These are phyloP conservation scores for Nymphalis c-album DNA, from an alignment of 2,888 invertebrate species.

Conservation along the genomic window DNA sequence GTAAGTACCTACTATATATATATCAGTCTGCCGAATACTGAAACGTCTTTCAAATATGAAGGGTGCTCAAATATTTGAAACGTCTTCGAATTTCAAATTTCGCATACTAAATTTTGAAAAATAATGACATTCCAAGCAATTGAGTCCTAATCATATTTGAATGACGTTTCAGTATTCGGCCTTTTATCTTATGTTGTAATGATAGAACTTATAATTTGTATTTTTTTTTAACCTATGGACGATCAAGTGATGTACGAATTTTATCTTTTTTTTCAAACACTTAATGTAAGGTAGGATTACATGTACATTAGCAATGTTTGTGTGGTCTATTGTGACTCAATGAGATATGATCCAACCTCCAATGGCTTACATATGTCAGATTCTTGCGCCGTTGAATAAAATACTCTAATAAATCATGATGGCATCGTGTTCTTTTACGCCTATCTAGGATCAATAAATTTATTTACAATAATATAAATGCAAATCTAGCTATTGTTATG, in stretches of 20 bases:
- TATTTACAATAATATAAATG: slow-evolving; percentile 30
- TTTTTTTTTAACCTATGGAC: too few relatives aligned
- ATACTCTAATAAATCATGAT: slow-evolving; percentile 28
- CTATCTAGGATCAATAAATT: slow-evolving; percentile 33
- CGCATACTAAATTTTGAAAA: too few relatives aligned
- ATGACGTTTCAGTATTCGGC: too few relatives aligned
- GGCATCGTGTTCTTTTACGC: slow-evolving; percentile 32
- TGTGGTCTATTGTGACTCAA: slow-evolving; percentile 48
- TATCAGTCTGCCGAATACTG: too few relatives aligned
- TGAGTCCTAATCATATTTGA: too few relatives aligned
- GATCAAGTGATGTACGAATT: background rate
- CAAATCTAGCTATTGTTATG: slow-evolving; percentile 16
- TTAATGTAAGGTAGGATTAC: slow-evolving; percentile 45
- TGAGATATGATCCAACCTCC: slow-evolving; percentile 48
- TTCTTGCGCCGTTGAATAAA: slow-evolving; percentile 31
- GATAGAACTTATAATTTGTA: too few relatives aligned
- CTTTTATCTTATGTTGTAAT: too few relatives aligned
- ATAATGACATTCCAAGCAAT: too few relatives aligned
- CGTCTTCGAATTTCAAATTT: too few relatives aligned
- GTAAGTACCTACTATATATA: too few relatives aligned
- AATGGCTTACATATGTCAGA: slow-evolving; percentile 41
- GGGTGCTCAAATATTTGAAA: too few relatives aligned
- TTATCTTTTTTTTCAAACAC: background rate
- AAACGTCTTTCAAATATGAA: too few relatives aligned
- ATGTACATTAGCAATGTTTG: slow-evolving; percentile 47